phyloP scores from a whole-genome alignment of 1,140 invertebrate genomes.

The Psix sp. region DNA sequence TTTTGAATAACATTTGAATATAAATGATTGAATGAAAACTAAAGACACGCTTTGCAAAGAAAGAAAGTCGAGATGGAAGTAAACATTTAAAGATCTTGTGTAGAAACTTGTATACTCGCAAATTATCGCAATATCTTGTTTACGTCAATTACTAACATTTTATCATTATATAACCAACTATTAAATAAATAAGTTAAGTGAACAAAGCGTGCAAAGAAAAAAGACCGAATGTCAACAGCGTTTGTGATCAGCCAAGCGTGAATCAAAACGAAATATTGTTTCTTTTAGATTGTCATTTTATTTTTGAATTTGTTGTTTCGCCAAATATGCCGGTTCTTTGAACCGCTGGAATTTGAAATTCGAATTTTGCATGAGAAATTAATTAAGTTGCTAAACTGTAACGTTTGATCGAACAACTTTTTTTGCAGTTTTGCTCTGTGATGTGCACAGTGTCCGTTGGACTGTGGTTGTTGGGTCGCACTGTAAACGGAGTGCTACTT shows the following conservation, averaged over 20 bases:
- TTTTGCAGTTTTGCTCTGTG: slow-evolving; percentile 66
- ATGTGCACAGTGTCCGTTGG: slow-evolving; percentile 64
- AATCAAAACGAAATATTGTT: slow-evolving; percentile 13
- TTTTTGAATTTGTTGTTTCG: not conserved
- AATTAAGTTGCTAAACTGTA: no score
- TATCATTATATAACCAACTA: no score
- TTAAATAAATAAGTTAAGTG: not conserved
- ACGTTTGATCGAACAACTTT: slow-evolving; percentile 6
- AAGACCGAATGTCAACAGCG: not conserved
- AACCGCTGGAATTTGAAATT: no score
- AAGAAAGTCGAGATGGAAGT: no score
- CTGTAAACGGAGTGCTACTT: slow-evolving; percentile 64
- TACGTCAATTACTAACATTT: no score
- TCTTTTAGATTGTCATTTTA: slow-evolving; percentile 1
- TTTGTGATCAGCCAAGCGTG: not conserved
- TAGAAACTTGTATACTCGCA: no score
- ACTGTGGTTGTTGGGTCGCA: slow-evolving; percentile 67
- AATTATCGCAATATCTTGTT: no score
- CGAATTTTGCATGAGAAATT: not conserved
- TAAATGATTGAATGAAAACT: no score
- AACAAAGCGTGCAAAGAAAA: slow-evolving; percentile 9
- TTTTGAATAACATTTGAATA: no score
- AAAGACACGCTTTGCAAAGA: no score
- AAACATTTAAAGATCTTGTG: no score
- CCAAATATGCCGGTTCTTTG: no score